Conservation (phyloP, 2,797 vertebrate species). For the Anomalospiza imberbis region DNA sequence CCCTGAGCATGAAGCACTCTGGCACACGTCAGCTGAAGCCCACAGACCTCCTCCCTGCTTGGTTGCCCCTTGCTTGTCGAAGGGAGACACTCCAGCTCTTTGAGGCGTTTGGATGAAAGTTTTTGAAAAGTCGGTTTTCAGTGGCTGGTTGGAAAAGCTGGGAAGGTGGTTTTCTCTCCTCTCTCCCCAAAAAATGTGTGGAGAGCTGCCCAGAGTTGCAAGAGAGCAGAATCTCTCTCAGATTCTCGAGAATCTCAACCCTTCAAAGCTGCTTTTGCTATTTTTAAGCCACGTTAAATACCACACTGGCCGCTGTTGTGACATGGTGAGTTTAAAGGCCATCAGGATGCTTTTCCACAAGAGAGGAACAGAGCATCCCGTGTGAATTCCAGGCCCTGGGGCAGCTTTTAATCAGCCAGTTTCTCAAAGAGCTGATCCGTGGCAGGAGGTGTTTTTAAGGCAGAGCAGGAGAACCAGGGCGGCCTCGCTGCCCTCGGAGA, state of each 20-base stretch:
- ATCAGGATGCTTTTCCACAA: not conserved
- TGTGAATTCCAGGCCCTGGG: not conserved
- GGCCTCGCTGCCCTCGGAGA: accelerated
- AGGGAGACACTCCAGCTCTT: not conserved
- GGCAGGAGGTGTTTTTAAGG: not conserved
- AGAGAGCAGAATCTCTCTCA: not conserved
- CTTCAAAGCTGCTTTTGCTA: not conserved
- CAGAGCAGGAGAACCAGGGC: not conserved
- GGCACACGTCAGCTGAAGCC: not conserved
- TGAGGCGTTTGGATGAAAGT: not conserved
- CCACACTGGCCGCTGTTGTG: not conserved
- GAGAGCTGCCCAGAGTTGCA: not conserved
- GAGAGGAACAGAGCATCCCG: not conserved
- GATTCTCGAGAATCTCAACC: not conserved
- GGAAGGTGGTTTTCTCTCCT: not conserved
- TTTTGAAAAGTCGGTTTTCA: not conserved
- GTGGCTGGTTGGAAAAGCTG: not conserved
- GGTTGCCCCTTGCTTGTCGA: not conserved
- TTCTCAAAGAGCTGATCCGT: not conserved
- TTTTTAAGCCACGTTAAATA: not conserved
- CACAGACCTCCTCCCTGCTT: not conserved
- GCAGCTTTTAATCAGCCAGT: not conserved
- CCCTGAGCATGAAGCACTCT: not conserved
- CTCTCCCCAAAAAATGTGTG: not conserved
- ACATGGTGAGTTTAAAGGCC: not conserved